phyloP scores from a whole-genome alignment of 2,113 vertebrate species.

The Chamaetylas fuelleborni region DNA sequence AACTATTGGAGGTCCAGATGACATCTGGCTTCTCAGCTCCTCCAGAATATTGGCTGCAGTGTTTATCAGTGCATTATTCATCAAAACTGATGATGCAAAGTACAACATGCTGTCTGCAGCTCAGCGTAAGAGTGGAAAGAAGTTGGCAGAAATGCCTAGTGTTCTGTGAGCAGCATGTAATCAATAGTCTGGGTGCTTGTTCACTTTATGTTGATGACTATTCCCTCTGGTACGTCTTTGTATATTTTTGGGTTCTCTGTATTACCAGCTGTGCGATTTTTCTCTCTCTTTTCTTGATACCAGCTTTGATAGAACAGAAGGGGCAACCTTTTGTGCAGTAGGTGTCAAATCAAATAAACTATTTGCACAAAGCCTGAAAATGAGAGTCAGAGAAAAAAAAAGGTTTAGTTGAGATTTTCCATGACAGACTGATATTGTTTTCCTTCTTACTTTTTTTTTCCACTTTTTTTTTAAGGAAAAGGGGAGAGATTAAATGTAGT shows the following conservation, averaged over 20 bases:
- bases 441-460: neutral
- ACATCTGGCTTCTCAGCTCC: slow-evolving; percentile 82
- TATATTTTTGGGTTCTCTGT: slow-evolving; percentile 82
- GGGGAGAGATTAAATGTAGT: neutral
- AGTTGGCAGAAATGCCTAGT: slow-evolving; percentile 81
- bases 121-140: slow-evolving; percentile 71
- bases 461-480: neutral
- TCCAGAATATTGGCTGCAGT: slow-evolving; percentile 79
- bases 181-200: slow-evolving; percentile 82
- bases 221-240: slow-evolving; percentile 79
- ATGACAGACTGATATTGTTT: neutral
- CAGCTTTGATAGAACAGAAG: slow-evolving; percentile 75
- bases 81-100: slow-evolving; percentile 85
- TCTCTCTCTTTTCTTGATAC: slow-evolving; percentile 67
- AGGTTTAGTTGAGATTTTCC: slow-evolving; percentile 49
- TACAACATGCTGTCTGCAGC: slow-evolving; percentile 82
- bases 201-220: slow-evolving; percentile 81
- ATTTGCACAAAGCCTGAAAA: slow-evolving; percentile 68
- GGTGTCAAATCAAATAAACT: slow-evolving; percentile 76
- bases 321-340: slow-evolving; percentile 68
- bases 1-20: slow-evolving; percentile 79
- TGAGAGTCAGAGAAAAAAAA: slow-evolving; percentile 19
- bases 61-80: slow-evolving; percentile 85
- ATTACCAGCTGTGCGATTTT: slow-evolving; percentile 77
- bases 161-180: slow-evolving; percentile 81